These are phyloP conservation scores for Ypsolopha sequella DNA, from an alignment of 2,888 invertebrate species.

Conservation along the genomic window DNA sequence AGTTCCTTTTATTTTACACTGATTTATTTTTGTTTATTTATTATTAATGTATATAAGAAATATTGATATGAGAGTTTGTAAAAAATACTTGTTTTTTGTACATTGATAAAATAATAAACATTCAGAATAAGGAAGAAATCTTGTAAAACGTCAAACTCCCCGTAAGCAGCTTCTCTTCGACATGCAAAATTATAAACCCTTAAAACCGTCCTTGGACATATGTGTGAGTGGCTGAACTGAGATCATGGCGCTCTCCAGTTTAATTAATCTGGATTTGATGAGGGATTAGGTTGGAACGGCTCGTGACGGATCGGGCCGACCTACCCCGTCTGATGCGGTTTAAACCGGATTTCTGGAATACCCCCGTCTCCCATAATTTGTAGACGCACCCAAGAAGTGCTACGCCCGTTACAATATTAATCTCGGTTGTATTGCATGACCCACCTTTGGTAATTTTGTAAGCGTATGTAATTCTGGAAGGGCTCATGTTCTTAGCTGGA, in stretches of 20 bases:
- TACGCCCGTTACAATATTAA: slow-evolving; percentile 16
- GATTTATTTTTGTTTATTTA: no score
- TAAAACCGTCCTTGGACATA: slow-evolving; percentile 18
- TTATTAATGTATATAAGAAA: no score
- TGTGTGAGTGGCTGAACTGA: slow-evolving; percentile 40
- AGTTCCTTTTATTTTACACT: no score
- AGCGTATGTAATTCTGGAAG: background rate
- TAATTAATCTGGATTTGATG: slow-evolving; percentile 69
- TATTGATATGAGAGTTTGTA: no score
- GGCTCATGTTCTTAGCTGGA: no score
- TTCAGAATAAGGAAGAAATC: no score
- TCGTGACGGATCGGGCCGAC: slow-evolving; percentile 57
- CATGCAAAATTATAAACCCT: no score
- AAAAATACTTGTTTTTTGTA: no score
- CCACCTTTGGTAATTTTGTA: slow-evolving; percentile 1
- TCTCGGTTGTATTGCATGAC: slow-evolving; percentile 1
- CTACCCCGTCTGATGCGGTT: slow-evolving; percentile 43
- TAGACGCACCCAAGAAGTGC: slow-evolving; percentile 44
- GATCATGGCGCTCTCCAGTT: slow-evolving; percentile 48
- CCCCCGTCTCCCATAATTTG: slow-evolving; percentile 48
- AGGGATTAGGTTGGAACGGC: slow-evolving; percentile 60
- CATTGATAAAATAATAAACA: no score
- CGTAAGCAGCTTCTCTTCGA: no score
- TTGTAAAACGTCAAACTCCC: no score
- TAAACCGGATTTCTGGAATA: slow-evolving; percentile 44